These are phyloP conservation scores for Adineta ricciae DNA, from an alignment of 2,888 invertebrate species.

Conservation along the genomic window DNA sequence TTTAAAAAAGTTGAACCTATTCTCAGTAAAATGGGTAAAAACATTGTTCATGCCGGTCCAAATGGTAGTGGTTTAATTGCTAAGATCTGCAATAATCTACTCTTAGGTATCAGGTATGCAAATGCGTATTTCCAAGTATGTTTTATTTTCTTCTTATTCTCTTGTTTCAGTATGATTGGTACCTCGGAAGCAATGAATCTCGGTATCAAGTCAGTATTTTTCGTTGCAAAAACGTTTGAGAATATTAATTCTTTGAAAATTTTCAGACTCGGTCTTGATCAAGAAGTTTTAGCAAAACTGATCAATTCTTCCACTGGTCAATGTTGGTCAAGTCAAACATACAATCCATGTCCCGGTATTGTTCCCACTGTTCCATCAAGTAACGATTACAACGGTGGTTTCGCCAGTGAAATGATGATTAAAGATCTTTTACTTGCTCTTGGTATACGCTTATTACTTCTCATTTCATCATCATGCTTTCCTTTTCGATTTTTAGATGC, in stretches of 20 bases:
- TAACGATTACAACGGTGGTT: slow-evolving; percentile 71
- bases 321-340: slow-evolving; percentile 89
- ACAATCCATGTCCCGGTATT: slow-evolving; percentile 90
- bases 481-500: slow-evolving; percentile 62
- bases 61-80: slow-evolving; percentile 78
- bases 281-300: slow-evolving; percentile 72
- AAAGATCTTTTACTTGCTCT: slow-evolving; percentile 54
- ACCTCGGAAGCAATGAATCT: slow-evolving; percentile 88
- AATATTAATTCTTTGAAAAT: neutral
- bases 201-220: slow-evolving; percentile 62
- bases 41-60: slow-evolving; percentile 73
- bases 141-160: neutral
- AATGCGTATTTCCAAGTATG: neutral
- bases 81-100: slow-evolving; percentile 86
- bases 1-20: slow-evolving; percentile 61
- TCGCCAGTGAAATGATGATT: slow-evolving; percentile 73
- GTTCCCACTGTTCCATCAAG: slow-evolving; percentile 75
- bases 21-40: slow-evolving; percentile 69
- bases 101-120: slow-evolving; percentile 63
- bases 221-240: neutral
- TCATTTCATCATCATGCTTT: neutral
- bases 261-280: slow-evolving; percentile 72
- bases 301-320: slow-evolving; percentile 87
- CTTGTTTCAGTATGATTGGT: slow-evolving; percentile 69
- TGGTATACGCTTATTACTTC: neutral